phyloP scores from a whole-genome alignment of 2,797 vertebrate genomes.

The Bufotes viridis region DNA sequence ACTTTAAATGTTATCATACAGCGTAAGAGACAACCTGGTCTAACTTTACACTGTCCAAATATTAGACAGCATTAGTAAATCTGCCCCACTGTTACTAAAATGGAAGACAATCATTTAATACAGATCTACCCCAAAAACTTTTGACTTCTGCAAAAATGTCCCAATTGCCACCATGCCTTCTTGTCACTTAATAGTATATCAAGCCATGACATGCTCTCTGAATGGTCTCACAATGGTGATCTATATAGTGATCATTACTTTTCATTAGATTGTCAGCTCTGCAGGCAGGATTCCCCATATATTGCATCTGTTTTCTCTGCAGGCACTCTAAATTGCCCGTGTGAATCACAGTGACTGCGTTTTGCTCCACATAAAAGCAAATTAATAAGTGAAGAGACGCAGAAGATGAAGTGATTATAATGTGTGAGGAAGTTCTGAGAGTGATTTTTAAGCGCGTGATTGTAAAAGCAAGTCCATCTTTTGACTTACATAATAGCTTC shows the following conservation, averaged over 20 bases:
- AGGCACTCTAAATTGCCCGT: constrained; percentile 42
- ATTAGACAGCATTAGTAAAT: too few species aligned
- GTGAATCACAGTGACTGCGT: constrained; percentile 38
- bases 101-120: not conserved
- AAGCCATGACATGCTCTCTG: not conserved
- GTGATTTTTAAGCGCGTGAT: constrained; percentile 61
- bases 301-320: constrained; percentile 37
- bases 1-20: too few species aligned
- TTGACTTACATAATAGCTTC: constrained; percentile 63
- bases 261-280: constrained; percentile 27
- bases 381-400: constrained; percentile 60
- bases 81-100: too few species aligned
- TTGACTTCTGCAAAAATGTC: not conserved
- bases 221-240: not conserved
- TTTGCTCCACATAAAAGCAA: constrained; percentile 60
- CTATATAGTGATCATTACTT: not conserved
- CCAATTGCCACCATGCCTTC: not conserved
- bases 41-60: too few species aligned
- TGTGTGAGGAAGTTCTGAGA: constrained; percentile 61
- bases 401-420: constrained; percentile 62
- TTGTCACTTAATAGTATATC: not conserved
- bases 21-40: too few species aligned
- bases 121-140: not conserved
- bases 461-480: constrained; percentile 62
- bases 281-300: constrained; percentile 12